Base-by-base conservation (phyloP, 2,797 vertebrate species). In the Cynodonichthys magdalenae region DNA sequence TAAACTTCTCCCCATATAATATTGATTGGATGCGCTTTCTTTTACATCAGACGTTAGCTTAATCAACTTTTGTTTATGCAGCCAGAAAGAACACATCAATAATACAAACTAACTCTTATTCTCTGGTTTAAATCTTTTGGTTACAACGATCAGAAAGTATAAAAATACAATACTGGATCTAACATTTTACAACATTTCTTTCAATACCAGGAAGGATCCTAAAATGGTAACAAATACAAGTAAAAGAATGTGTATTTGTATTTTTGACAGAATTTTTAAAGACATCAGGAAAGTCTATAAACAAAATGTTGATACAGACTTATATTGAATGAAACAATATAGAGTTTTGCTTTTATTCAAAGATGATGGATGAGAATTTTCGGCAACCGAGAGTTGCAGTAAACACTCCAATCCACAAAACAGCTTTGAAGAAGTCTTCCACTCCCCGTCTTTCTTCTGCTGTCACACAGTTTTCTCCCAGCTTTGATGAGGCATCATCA, bases 401-500 rank as follows among this genome's bases (percentile, higher is more conserved):
- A 57, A 7, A n/a, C 54, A 27, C 9, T 27, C 14, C 15, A 10
- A 18, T 44, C 41, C 53, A 50, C 52, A 36, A 59, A 48, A 49
- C 18, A 55, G 0, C 53, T 28, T 45, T 29, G 44, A 55, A 53
- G 6, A 45, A 19, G 41, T 50, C 14, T 34, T 62, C 41, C 20
- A 20, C 29, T 34, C 50, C 19, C 8, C 9, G 42, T 41, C 53
- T 31, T 10, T 41, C 18, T 24, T 0, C 31, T 55, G 20, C 24
- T 52, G 19, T 69, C 44, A 49, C 4, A 0, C 12, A 29, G 24
- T 44, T 5, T 69, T 29, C 50, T 15, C 27, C 49, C n/a, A 15
- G 44, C 57, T 42, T 19, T 36, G 53, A 52, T 39, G 42, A 64
- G 24, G 8, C 55, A 48, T 70, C 58, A 4, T 61, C 54, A 64